Conservation (phyloP, 2,113 vertebrate species). For the Micronycteris hirsuta region DNA sequence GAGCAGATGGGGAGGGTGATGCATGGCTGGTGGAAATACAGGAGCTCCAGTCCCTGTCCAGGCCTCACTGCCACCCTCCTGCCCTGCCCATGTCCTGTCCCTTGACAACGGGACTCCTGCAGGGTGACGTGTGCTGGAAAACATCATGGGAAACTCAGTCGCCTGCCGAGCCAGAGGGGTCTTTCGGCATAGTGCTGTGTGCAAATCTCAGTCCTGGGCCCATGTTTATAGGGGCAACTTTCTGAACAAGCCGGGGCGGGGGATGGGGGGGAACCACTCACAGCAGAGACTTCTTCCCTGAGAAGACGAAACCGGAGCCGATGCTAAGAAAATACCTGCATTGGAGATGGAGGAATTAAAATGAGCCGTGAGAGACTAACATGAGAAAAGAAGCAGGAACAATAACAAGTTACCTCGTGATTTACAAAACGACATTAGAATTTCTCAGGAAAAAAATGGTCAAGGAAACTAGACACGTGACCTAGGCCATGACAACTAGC, state of each 20-base stretch:
- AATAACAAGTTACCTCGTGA: slow-evolving; percentile 87
- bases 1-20: neutral
- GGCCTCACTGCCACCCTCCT: neutral
- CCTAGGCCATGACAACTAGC: slow-evolving; percentile 86
- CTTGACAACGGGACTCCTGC: neutral
- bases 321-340: slow-evolving; percentile 91
- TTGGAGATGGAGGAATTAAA: slow-evolving; percentile 95
- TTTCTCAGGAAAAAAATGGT: slow-evolving; percentile 91
- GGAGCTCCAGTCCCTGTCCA: neutral
- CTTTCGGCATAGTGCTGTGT: slow-evolving; percentile 90
- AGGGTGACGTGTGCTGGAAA: neutral
- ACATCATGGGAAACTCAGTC: slow-evolving; percentile 19
- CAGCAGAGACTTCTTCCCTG: slow-evolving; percentile 91
- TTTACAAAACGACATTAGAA: slow-evolving; percentile 91
- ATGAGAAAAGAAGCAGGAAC: slow-evolving; percentile 87
- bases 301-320: slow-evolving; percentile 93
- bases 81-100: neutral
- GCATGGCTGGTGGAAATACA: neutral
- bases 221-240: slow-evolving; percentile 69
- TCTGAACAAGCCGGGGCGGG: neutral
- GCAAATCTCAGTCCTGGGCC: slow-evolving; percentile 87
- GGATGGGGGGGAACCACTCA: slow-evolving; percentile 36
- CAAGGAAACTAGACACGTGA: slow-evolving; percentile 88
- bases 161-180: slow-evolving; percentile 88
- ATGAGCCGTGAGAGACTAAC: slow-evolving; percentile 92